Conservation (phyloP, 2,888 invertebrate species). For the Podotricha telesiphe region DNA sequence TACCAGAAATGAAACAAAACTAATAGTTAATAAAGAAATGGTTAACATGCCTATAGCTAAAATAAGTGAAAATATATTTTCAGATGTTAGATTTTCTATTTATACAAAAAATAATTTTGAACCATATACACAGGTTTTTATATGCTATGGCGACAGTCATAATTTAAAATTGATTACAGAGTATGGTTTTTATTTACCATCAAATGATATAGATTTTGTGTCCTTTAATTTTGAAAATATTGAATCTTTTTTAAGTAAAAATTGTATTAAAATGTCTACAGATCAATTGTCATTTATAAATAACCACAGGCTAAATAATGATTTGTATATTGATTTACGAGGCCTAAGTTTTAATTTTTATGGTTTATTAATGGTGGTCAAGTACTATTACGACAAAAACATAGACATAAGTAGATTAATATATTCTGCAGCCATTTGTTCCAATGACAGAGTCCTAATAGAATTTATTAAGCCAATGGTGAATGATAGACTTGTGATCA, state of each 20-base stretch:
- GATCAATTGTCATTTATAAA: conserved; percentile 86
- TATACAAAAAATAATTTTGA: conserved; percentile 80
- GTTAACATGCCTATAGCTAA: conserved; percentile 60
- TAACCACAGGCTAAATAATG: conserved; percentile 84
- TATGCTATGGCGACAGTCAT: conserved; percentile 93
- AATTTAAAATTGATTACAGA: conserved; percentile 92
- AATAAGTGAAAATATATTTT: conserved; percentile 64
- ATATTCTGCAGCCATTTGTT: conserved; percentile 75
- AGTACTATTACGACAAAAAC: conserved; percentile 69
- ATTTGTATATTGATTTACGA: conserved; percentile 85
- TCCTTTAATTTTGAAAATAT: conserved; percentile 84
- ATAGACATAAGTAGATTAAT: conserved; percentile 72
- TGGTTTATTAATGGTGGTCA: conserved; percentile 75
- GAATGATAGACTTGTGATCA: conserved; percentile 57
- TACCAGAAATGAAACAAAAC: conserved; percentile 82
- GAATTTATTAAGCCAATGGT: conserved; percentile 70
- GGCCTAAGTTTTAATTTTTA: conserved; percentile 88
- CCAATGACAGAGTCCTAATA: conserved; percentile 66
- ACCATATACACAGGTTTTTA: conserved; percentile 90
- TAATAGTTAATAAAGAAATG: conserved; percentile 63
- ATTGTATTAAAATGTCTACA: conserved; percentile 70
- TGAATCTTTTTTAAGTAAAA: conserved; percentile 64
- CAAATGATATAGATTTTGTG: conserved; percentile 87
- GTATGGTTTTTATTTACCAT: conserved; percentile 91
- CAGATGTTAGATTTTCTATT: conserved; percentile 73